Evolutionary conservation across 2,113 vertebrate species (phyloP).

Genomic region (Sylvia atricapilla): DNA sequence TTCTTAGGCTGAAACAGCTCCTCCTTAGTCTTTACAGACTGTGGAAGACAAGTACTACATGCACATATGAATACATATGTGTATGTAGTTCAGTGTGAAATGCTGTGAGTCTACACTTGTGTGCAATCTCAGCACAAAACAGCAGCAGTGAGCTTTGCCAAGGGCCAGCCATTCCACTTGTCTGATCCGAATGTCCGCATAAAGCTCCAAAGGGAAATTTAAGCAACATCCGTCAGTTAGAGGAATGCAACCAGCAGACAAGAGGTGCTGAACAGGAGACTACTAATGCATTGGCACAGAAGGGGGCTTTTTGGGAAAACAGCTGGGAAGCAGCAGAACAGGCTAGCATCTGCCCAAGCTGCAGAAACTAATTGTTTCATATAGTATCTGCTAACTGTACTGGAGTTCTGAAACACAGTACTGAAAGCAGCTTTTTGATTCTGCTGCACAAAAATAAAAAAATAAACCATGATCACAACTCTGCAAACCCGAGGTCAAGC

Average conservation of each 20-base stretch:
- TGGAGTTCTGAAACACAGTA: not conserved
- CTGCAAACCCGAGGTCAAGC: not conserved
- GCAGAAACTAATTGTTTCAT: not conserved
- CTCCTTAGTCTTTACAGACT: not conserved
- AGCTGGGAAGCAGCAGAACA: not conserved
- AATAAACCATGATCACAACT: not conserved
- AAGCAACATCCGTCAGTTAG: not conserved
- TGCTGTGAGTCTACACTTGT: rapidly evolving
- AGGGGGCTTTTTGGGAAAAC: not conserved
- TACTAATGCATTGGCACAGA: not conserved
- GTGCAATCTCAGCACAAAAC: not conserved
- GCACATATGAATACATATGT: rapidly evolving
- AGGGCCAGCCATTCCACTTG: constrained; percentile 21
- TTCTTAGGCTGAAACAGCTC: not conserved
- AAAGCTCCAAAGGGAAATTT: constrained; percentile 18
- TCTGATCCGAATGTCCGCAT: not conserved
- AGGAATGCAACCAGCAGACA: not conserved
- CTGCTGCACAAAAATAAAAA: not conserved
- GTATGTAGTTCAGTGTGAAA: rapidly evolving
- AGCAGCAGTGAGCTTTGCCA: not conserved
- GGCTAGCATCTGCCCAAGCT: not conserved
- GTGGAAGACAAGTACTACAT: not conserved
- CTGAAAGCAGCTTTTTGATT: not conserved
- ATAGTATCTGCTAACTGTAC: not conserved
- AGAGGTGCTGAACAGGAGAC: not conserved